These are phyloP conservation scores for Gasterosteus nipponicus DNA, from an alignment of 2,113 vertebrate species.

Conservation along the genomic window DNA sequence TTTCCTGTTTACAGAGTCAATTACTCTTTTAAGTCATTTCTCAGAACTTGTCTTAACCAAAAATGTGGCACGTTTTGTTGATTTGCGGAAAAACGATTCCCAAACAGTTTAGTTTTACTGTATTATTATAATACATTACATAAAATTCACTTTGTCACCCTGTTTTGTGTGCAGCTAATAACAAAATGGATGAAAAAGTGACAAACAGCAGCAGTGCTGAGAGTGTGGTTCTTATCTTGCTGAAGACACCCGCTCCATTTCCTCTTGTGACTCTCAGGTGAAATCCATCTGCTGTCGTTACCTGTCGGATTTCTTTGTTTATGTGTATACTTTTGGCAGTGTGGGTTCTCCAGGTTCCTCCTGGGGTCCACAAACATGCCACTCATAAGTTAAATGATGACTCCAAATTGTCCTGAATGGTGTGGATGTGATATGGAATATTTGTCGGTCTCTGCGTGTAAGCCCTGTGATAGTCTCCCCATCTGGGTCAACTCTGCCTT, in stretches of 20 bases:
- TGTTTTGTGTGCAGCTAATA: background rate
- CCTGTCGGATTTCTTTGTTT: conserved; percentile 9
- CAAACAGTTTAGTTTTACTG: background rate
- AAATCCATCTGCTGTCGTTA: conserved; percentile 21
- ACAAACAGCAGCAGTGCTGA: conserved; percentile 10
- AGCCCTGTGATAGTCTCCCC: background rate
- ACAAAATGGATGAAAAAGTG: background rate
- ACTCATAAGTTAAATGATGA: background rate
- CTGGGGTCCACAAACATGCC: too few relatives aligned
- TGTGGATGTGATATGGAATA: background rate
- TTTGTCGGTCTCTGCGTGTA: too few relatives aligned
- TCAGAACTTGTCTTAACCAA: background rate
- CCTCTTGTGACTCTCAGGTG: background rate
- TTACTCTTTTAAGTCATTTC: background rate
- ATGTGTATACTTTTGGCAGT: background rate
- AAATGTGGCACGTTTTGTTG: background rate
- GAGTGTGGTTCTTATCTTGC: conserved; percentile 3
- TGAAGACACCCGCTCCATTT: conserved; percentile 17
- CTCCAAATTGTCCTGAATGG: background rate
- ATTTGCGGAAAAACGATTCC: background rate
- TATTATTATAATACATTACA: background rate
- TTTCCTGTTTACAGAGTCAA: background rate
- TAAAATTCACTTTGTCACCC: background rate
- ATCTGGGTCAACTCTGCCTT: background rate
- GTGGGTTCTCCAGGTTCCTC: too few relatives aligned